Conservation (phyloP, 2,797 vertebrate species). For the Microtus agrestis region DNA sequence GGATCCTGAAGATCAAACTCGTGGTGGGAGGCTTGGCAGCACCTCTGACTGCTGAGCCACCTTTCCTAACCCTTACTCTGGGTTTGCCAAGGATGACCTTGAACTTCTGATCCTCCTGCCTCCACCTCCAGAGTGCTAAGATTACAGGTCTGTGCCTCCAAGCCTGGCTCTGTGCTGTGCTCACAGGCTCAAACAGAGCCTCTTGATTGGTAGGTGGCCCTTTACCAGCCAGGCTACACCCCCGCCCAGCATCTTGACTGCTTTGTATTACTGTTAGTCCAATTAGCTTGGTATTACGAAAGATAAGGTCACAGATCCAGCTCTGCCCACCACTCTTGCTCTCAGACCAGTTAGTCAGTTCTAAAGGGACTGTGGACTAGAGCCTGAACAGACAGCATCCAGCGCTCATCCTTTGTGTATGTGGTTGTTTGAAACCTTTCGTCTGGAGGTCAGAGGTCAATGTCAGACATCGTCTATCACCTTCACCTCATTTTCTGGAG, state of each 20-base stretch:
- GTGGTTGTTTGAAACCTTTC: neutral
- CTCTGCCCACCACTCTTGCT: neutral
- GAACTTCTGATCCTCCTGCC: neutral
- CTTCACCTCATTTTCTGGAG: neutral
- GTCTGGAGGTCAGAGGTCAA: neutral
- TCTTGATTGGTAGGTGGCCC: neutral
- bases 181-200: neutral
- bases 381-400: neutral
- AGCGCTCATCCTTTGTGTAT: neutral
- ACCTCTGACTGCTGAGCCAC: neutral
- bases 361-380: neutral
- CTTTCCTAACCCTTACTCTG: neutral
- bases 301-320: neutral
- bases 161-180: too few relatives aligned
- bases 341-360: neutral
- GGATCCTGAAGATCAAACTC: neutral
- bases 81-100: neutral
- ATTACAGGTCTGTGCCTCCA: neutral
- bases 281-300: neutral
- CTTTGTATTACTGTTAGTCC: conserved; percentile 5
- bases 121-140: neutral
- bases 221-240: neutral
- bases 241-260: neutral
- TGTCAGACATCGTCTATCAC: neutral
- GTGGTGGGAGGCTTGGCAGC: neutral